Conservation (phyloP, 1,140 invertebrate genomes). For the Trichonephila clavata region DNA sequence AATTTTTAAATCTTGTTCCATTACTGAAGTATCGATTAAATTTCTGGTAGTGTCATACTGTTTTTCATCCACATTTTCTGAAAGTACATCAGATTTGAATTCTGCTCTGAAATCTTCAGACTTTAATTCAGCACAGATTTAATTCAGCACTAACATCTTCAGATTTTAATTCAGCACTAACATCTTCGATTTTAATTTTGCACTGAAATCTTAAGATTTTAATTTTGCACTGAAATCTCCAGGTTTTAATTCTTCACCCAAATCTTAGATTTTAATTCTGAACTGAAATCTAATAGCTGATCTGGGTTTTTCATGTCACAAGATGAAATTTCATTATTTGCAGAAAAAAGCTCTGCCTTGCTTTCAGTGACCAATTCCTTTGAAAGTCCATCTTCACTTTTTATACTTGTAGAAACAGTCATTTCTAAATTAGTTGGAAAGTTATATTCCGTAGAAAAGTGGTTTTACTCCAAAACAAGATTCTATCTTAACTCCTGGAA, state of each 20-base stretch:
- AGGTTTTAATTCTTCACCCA: no score
- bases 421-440: slow-evolving; percentile 23
- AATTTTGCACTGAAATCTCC: no score
- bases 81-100: no score
- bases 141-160: no score
- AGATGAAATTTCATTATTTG: slow-evolving; percentile 1
- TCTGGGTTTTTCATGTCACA: slow-evolving; percentile 42
- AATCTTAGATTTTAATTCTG: slow-evolving; percentile 54
- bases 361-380: slow-evolving; percentile 24
- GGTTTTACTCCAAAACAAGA: not conserved
- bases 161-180: no score
- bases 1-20: slow-evolving; percentile 17
- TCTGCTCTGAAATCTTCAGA: no score
- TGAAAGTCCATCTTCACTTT: slow-evolving; percentile 49
- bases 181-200: no score
- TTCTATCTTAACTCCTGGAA: slow-evolving; percentile 17
- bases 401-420: slow-evolving; percentile 25
- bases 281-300: not conserved
- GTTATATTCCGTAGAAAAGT: not conserved
- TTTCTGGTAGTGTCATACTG: not conserved
- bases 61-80: slow-evolving; percentile 72
- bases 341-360: slow-evolving; percentile 50
- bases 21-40: not conserved
- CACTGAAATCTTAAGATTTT: no score
- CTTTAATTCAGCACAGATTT: no score